Base-by-base conservation (phyloP, 2,888 invertebrate genomes). In the Macrosoma leucophasiata region DNA sequence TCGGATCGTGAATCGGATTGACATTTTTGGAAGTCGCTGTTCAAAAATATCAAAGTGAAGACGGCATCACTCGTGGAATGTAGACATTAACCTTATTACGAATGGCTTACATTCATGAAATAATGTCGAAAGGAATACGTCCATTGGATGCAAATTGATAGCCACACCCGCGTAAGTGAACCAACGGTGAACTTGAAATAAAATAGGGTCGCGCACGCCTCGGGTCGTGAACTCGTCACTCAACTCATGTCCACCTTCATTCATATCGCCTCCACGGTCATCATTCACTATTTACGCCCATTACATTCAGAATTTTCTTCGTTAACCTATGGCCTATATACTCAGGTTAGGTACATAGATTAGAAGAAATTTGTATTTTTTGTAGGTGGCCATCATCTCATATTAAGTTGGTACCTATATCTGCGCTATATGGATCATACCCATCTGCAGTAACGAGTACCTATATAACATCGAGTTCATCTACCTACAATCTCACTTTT, bases 141-240 rank as follows among this genome's bases (percentile, higher is more conserved):
- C 50, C 50, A 66, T 65, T 62, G 55, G 58, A 65, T 67, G 64
- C 58, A 71, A 72, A 71, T 66, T 55, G 56, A 43, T 52, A 51
- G 53, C 51, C 56, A 61, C 61, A 58, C 66, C 61, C 59, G 50
- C 50, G 35, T 49, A 52, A 48, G 44, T 41, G 42, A 34, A 40
- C 22, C 36, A 56, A 57, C 59, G 52, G 51, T 64, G 59, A 70
- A 66, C 62, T 69, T 66, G 59, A 61, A 58, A 58, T 47, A 41
- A 55, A 71, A 68, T 65, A 61, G 58, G 69, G 69, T 65, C 68
- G 56, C 51, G 52, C 54, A 58, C 58, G 56, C 55, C 51, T 50
- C 36, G 52, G 68, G 66, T 69, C 72, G 55, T 64, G 72, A 69
- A 67, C 74, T 52, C 55, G 46, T 43, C 54, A 47, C 39, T 51